Percentiles rank a stretch among this genome's conserved stretches.
Evolutionary conservation across 2,113 vertebrate genomes (phyloP).

Genomic region (Dasyprocta punctata): DNA sequence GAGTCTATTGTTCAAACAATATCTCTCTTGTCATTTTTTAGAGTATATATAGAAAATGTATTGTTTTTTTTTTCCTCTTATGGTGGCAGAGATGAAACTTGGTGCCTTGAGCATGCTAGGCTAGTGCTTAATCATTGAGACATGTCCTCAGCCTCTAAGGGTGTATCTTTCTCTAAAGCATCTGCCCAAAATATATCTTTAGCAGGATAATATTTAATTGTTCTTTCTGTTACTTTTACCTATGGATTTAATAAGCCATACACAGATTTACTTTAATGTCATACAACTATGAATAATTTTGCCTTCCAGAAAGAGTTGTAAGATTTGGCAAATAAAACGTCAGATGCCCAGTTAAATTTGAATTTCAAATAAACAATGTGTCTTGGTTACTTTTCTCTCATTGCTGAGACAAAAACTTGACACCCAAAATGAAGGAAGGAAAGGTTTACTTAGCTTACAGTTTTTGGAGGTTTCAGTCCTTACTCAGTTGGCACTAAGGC

Average conservation of each 20-base stretch:
- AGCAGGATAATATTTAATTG: not conserved
- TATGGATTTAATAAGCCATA: not conserved
- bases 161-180: not conserved
- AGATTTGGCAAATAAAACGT: constrained; percentile 10
- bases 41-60: not conserved
- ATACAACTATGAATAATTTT: not conserved
- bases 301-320: not conserved
- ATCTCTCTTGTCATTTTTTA: not conserved
- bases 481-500: no score
- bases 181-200: not conserved
- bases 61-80: not conserved
- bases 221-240: not conserved
- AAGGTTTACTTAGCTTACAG: no score
- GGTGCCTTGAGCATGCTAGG: not conserved
- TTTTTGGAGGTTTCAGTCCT: no score
- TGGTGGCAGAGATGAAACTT: not conserved
- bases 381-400: no score
- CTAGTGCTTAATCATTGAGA: not conserved
- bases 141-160: not conserved
- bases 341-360: not conserved
- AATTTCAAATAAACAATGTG: constrained; percentile 18
- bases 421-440: no score
- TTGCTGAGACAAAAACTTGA: no score
- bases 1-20: not conserved
- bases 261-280: not conserved